A percentile compares a stretch with the other conserved stretches of the same genome.
These are phyloP conservation scores for Limosa lapponica DNA, from an alignment of 2,797 vertebrate species.

Conservation along the genomic window DNA sequence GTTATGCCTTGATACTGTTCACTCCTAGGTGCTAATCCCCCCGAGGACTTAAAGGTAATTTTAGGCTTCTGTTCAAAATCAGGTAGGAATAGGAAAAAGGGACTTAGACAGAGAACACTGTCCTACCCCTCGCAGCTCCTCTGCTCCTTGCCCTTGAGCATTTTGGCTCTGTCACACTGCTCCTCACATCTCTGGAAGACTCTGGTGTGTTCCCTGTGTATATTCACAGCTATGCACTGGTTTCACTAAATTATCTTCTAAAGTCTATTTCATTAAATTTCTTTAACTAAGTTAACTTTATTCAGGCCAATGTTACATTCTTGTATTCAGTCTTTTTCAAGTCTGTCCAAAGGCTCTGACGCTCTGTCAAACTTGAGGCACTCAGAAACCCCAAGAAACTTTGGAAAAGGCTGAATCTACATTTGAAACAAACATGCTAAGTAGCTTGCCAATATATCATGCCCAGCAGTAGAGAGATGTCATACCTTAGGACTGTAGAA, in stretches of 20 bases:
- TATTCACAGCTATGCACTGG: background rate
- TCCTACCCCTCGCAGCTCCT: background rate
- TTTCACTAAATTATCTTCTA: background rate
- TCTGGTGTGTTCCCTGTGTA: background rate
- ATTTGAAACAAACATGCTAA: background rate
- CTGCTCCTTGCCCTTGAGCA: background rate
- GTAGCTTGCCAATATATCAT: background rate
- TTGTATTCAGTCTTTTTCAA: background rate
- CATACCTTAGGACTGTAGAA: background rate
- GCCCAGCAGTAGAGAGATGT: background rate
- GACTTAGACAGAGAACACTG: background rate
- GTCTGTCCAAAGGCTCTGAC: background rate
- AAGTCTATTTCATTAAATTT: conserved; percentile 9
- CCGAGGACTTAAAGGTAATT: background rate
- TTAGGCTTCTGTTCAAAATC: background rate
- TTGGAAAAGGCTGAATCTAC: conserved; percentile 6
- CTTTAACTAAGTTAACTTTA: conserved; percentile 30
- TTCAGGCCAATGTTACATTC: background rate
- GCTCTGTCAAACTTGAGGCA: background rate
- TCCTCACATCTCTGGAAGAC: background rate
- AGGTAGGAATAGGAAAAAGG: background rate
- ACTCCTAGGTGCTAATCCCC: background rate
- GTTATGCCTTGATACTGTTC: background rate
- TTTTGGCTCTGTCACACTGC: background rate
- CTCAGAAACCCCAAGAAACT: conserved; percentile 1